Base-by-base conservation (phyloP, 2,113 vertebrate species). In the Willisornis vidua region DNA sequence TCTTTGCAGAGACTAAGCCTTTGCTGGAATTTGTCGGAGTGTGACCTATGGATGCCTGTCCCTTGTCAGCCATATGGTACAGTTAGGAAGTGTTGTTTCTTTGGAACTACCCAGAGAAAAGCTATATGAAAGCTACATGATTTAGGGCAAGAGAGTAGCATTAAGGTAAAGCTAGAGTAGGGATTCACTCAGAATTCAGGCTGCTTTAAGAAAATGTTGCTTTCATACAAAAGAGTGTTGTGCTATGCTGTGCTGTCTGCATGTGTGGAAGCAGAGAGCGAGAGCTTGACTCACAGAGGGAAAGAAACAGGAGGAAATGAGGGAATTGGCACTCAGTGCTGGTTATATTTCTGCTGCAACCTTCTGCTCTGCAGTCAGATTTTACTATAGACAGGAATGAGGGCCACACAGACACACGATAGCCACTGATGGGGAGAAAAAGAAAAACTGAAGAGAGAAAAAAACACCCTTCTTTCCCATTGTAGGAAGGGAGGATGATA, bases 21-120 rank as follows among this genome's bases (percentile, higher is more conserved):
- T 94, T 83, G 48, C 72, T 94, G 78, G 55, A 93, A 84, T 71
- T 85, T 76, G 37, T 93, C 37, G 68, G 85, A 67, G 48, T 37
- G 45, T 86, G 90, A 86, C 82, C 85, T 80, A 9, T 72, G 29
- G 13, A 61, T 90, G 57, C 45, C 83, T 90, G 62, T 87, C 71
- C 48, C 71, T 91, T 73, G 45, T 88, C 45, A 90, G 63, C 79
- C 90, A 45, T 90, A 74, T 52, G 75, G 65, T 86, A 46, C 59
- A 41, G 76, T 74, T 84, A 77, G 31, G 39, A 77, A 65, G 9
- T 63, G 48, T 0, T 94, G 84, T 88, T 90, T 23, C 86, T 93
- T 90, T 75, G 85, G 28, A 94, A 68, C 54, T 89, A 66, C 90
- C 83, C 86, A 46, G 85, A 91, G 91, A 78, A 94, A 94, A 90